Evolutionary conservation across 2,113 vertebrate species (phyloP), one percentile per base, ranked within the genome.

Genomic region (Apodemus speciosus): DNA sequence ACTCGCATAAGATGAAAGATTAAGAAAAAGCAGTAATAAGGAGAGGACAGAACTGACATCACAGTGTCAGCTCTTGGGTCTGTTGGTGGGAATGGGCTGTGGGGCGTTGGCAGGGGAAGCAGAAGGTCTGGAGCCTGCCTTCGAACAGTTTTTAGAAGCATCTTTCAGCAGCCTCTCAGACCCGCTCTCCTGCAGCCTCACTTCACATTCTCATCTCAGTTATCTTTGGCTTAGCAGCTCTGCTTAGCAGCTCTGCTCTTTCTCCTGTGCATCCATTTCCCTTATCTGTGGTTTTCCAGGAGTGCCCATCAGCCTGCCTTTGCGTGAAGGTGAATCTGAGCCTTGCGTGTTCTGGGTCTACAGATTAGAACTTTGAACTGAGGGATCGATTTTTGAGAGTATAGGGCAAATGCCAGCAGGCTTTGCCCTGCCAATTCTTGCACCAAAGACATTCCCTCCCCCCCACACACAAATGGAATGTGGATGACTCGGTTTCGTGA

Each of bases 281-380:
- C 14, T 51, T 25, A 14, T 43, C 64, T 2, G 11, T 62, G 43
- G 43, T 46, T 90, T 73, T 32, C 20, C 49, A 25, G 23, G 21
- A 20, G 25, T 7, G 2, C 60, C 73, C 0, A 15, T 32, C 18
- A 5, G 58, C 18, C 9, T 30, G 76, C 0, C 1, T 51, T 46
- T 18, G 40, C 18, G 18, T 15, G 66, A 51, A n/a, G 30, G 49
- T 40, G 53, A 62, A 6, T 9, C 18, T 46, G 68, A 73, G 20
- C 13, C 2, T 6, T 27, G 0, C 46, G 32, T 32, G 21, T 14
- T 32, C 9, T 66, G 46, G 23, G 49, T 14, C 23, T 43, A 0
- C 9, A 21, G 9, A n/a, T 2, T 75, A n/a, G 51, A 76, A 23
- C 89, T 88, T 73, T 56, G 73, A 86, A 77, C 58, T 0, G 15